Evolutionary conservation across 2,113 vertebrate genomes (phyloP), one percentile per base, ranked within the genome.

Genomic region (Camelus dromedarius): DNA sequence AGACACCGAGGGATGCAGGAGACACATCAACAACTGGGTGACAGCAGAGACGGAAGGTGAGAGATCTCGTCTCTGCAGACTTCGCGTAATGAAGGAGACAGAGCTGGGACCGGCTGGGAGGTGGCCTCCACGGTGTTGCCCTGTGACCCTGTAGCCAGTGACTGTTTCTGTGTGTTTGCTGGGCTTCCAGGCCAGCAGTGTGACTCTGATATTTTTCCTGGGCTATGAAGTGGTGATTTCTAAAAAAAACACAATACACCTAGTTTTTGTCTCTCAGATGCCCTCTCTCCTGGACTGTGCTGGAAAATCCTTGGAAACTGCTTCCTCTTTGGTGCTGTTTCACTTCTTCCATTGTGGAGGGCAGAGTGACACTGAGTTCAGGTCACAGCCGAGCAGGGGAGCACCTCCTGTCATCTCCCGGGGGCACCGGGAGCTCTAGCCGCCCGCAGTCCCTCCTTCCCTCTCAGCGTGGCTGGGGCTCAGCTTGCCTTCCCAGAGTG

Each of bases 1-100:
- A n/a, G 98, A 98, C n/a, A 24, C 98, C 2, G 99, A 99, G 35
- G 97, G 97, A 7, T 98, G 98, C 96, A 98, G 99, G 92, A 98
- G 86, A 3, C 98, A 99, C 92, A 99, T 99, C 96, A 99, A 99
- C 72, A 73, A 35, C 93, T 99, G 99, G 99, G 99, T 99, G 18
- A 98, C 98, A 85, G 94, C 99, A 73, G 99, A 98, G 98, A 99
- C 99, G 0, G 98, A 99, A 96, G 98, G 99, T 99, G 92, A 98
- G 98, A 50, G 60, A n/a, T 81, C 42, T 81, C 0, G 0, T 67
- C 46, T 48, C 16, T 0, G 14, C 12, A 18, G 56, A 11, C 19
- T 24, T 46, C n/a, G 80, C 10, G 0, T 46, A 9, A 13, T 0
- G 19, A 16, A 3, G 35, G 26, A 12, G 7, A 1, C 16, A 14